Base-by-base conservation (phyloP, 1,140 invertebrate genomes). In the Onthophagus taurus region DNA sequence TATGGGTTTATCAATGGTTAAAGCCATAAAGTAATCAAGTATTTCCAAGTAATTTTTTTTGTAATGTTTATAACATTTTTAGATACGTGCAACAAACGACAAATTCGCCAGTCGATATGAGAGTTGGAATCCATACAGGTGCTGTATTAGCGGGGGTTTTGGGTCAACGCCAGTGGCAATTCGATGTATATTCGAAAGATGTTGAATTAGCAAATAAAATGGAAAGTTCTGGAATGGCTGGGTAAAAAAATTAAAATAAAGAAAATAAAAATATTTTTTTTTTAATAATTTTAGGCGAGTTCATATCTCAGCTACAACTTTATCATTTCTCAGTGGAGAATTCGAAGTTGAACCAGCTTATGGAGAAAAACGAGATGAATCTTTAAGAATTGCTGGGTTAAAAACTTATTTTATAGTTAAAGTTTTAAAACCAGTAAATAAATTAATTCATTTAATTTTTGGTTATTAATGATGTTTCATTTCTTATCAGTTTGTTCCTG, bases 191-290 rank as follows among this genome's bases (percentile, higher is more conserved):
- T 65, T 91, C 88, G 45, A 86, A 95, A 59, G 95, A 97, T 63
- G 95, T 98, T 4, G 93, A 93, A 57, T 70, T 97, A 30, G 95
- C 95, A 7, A 98, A 98, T 65, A 96, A 97, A 70, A 97, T 98
- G 93, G 95, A 99, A 69, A 92, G 89, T 63, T 89, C 87, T 46
- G 95, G 95, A 24, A 80, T 86, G 65, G 89, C 94, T 2, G 94
- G 94, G 93, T 97, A 71, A 75, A 76, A 13, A 33, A 33, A 33
- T 13, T 12, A 11, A 13, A 33, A 33, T 16, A 33, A 33, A 2
- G 8, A 33, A 33, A 33, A 33, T 26, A 26, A 26, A 33, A 33
- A 31, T 44, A 29, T 44, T 31, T 33, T 37, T 36, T 19, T 57
- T 48, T 42, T 47, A 58, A 59, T 54, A 46, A 38, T 66, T 72